Evolutionary conservation across 2,797 vertebrate genomes (phyloP), one percentile per base, ranked within the genome.

Genomic region (Rhinogobio ventralis): DNA sequence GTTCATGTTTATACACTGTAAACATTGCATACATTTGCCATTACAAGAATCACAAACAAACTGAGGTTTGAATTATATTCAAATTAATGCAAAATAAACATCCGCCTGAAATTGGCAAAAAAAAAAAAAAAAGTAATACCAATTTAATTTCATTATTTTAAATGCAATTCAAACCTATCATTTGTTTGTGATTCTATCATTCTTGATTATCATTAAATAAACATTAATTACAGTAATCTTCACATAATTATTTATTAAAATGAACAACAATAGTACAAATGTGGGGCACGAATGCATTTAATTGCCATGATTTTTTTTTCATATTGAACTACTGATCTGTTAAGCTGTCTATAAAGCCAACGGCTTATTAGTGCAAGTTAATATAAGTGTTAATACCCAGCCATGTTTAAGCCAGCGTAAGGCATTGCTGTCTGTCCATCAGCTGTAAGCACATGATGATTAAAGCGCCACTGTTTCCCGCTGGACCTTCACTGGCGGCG

Each of bases 391-490:
- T 57, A 60, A 60, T 60, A 23, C 39, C 0, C 7, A 49, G 46
- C 53, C 46, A 17, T 55, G 81, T 30, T 49, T 64, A 46, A 74
- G 28, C 25, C 42, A n/a, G 39, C 2, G 15, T 74, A 25, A 74
- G 10, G 28, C 71, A 64, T 82, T 62, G 57, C 64, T 23, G 28
- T 72, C 80, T 81, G 49, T 72, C 66, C 3, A 11, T 45, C 39
- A 30, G 51, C 51, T 28, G 2, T 8, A 45, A 71, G 67, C 67
- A 71, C 51, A 45, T 4, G 5, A 20, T 45, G 45, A 45, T 81
- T 46, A 33, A n/a, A 71, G 51, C 17, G 10, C 53, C 25, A n/a
- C 25, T n/a, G 25, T 14, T 57, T 57, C n/a, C 53, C 23, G 19
- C 53, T 23, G 15, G 66, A 17, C 30, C 23, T 20, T 69, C 49